Evolutionary conservation across 2,113 vertebrate genomes (phyloP), one percentile per base, ranked within the genome.

Genomic region (Tautogolabrus adspersus): DNA sequence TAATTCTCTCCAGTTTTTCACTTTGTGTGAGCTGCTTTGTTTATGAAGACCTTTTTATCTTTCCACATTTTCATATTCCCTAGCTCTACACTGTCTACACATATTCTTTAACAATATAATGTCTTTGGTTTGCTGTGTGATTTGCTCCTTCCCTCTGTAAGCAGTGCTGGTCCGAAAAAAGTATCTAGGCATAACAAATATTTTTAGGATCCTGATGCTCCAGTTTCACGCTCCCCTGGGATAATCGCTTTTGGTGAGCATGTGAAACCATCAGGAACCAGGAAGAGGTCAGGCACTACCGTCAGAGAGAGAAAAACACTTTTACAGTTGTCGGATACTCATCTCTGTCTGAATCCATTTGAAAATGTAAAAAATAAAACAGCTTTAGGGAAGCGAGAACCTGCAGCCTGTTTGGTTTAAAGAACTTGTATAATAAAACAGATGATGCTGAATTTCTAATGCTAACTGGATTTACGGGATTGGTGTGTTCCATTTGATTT

Each of bases 121-220:
- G 21, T 52, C 49, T 82, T 80, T 26, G 42, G 37, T 68, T 72
- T 70, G 47, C 42, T 54, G 42, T 30, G 42, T 63, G 56, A 72
- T 65, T 64, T 67, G 44, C 47, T 82, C 10, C 16, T 19, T 63
- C 52, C 44, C 10, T 70, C 72, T 62, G 49, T 65, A 42, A 19
- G 67, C 38, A 58, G 30, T 22, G 46, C 54, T 67, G 57, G 51
- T 83, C 58, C 82, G 13, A 42, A 57, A 67, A 63, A 80, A 54
- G 72, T 55, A 79, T 85, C 70, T 83, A 69, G 56, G 79, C 75
- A 75, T 86, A 68, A 75, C 83, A 87, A 92, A 91, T 92, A 90
- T 90, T 91, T 92, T 90, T 88, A 88, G 80, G 80, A 83, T 81
- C 56, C 57, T 57, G 67, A 72, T 87, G 91, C 85, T 93, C 88